Conservation (phyloP, 2,888 invertebrate species). For the Aporophyla nigra region DNA sequence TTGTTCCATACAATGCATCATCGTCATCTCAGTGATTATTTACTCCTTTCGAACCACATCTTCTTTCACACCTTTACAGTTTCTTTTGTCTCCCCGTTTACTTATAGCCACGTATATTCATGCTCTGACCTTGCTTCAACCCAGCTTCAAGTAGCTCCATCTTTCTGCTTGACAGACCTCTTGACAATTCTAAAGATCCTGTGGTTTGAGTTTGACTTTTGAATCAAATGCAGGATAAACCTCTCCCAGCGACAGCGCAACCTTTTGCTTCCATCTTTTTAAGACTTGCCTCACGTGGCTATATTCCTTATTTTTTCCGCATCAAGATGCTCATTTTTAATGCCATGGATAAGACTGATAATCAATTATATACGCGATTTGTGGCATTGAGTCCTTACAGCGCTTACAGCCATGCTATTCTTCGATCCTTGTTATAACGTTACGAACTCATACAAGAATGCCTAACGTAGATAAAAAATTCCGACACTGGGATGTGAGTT, state of each 20-base stretch:
- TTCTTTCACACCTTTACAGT: no score
- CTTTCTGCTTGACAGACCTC: no score
- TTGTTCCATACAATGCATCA: no score
- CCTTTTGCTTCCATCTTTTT: not conserved
- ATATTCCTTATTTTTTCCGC: not conserved
- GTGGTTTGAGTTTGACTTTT: no score
- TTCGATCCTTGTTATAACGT: not conserved
- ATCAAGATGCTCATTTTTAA: not conserved
- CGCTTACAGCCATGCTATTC: not conserved
- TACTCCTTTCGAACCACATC: not conserved
- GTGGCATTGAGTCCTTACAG: no score
- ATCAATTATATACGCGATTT: no score
- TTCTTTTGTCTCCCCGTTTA: no score
- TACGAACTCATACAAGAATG: not conserved
- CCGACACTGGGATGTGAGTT: not conserved
- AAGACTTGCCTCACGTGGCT: not conserved
- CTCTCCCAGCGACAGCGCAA: no score
- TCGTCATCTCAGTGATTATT: not conserved
- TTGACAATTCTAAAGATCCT: no score
- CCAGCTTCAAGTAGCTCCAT: not conserved
- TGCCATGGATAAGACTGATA: not conserved
- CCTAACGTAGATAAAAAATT: not conserved
- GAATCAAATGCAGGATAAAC: no score
- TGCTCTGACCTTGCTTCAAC: not conserved
- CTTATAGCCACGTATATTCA: not conserved